phyloP scores from a whole-genome alignment of 2,797 vertebrate species.

The Margarornis squamiger region DNA sequence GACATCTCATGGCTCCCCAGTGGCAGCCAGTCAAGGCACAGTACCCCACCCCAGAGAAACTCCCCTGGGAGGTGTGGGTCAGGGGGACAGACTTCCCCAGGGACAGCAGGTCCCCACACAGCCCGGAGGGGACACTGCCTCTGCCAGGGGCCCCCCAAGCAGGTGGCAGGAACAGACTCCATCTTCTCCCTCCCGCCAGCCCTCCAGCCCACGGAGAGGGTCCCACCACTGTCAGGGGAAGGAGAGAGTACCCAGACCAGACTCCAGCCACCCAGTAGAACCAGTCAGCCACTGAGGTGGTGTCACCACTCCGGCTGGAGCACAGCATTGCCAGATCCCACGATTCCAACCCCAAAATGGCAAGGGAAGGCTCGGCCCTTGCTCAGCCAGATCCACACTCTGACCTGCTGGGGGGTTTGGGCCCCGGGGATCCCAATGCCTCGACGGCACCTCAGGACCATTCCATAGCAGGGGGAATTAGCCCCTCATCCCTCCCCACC shows the following conservation, averaged over 20 bases:
- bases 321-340: background rate
- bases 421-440: fast-evolving
- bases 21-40: background rate
- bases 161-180: background rate
- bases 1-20: background rate
- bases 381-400: background rate
- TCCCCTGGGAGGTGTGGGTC: fast-evolving
- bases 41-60: background rate
- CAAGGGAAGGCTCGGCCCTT: background rate
- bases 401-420: background rate
- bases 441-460: background rate
- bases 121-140: background rate
- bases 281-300: background rate
- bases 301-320: background rate
- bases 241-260: background rate
- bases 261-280: background rate
- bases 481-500: background rate
- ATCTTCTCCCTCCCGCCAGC: background rate
- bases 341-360: background rate
- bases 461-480: background rate
- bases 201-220: background rate
- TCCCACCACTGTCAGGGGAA: fast-evolving
- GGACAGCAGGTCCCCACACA: background rate
- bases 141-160: background rate
- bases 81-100: too few relatives aligned